Base-by-base conservation (phyloP, 2,888 invertebrate genomes). In the Sphaeridia pumilis region DNA sequence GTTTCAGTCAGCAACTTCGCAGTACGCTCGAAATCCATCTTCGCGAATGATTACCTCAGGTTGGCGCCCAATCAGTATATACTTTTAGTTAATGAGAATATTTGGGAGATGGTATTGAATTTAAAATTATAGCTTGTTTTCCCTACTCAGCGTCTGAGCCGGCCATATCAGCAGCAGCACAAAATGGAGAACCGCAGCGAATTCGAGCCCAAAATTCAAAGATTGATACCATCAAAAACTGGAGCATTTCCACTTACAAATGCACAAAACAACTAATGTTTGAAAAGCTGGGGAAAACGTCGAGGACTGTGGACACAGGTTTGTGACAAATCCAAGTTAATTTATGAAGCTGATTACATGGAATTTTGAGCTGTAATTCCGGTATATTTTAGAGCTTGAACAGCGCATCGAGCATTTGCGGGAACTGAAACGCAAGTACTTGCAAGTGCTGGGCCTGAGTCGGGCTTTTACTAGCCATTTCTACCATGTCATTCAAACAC, bases 181-280 rank as follows among this genome's bases (percentile, higher is more conserved):
- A 79, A 65, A 81, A 81, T 68, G 80, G 80, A 35, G 79, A 65
- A 14, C 58, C 54, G 21, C 12, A 17, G 17, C 17, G 38, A 12
- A 5, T 82, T 54, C 79, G 81, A 51, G 76, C 79, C 2, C 75
- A 79, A n/a, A 78, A 82, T 22, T 85, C 87, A 43, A 86, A 90
- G 71, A 83, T 97, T 68, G 95, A 95, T 70, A 82, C 85, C 54
- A 76, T 97, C 58, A 89, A 87, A 70, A 90, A 87, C 70, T 98
- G 97, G 97, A 89, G 94, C 59, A 87, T 97, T 69, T 93, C 93
- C 56, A 95, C 95, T 0, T 97, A 93, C 72, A 97, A 95, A 73
- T 97, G 95, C 70, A 97, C 97, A 4, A 87, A 89, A 67, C 97
- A 98, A 71, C 78, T 94, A 56, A 83, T 98, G 73, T 86, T 92